These are phyloP conservation scores for Novumbra hubbsi DNA, from an alignment of 2,797 vertebrate species.

Conservation along the genomic window DNA sequence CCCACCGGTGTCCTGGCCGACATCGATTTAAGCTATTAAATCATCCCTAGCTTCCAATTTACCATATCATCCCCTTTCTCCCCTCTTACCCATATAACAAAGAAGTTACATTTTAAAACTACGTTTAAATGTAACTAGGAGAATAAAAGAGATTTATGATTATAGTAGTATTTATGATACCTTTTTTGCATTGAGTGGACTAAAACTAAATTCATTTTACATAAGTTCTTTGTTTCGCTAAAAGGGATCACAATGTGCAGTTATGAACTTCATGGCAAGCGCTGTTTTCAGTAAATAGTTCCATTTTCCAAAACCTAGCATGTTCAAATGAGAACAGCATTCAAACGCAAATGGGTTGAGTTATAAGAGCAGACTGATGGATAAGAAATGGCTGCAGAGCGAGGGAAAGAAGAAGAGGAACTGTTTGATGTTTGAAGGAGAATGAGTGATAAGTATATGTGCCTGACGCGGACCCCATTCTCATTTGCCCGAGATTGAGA, in stretches of 20 bases:
- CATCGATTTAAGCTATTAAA: too few species aligned
- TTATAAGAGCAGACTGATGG: background rate
- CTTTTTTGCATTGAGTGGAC: background rate
- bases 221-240: background rate
- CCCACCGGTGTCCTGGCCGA: too few species aligned
- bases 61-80: too few species aligned
- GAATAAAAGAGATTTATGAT: too few species aligned
- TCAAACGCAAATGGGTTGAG: too few species aligned
- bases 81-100: too few species aligned
- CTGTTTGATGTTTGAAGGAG: conserved; percentile 15
- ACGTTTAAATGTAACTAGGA: too few species aligned
- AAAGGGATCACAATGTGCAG: background rate
- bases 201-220: background rate
- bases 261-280: background rate
- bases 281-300: background rate
- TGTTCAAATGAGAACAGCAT: background rate
- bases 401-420: background rate
- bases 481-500: background rate
- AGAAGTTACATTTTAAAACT: too few species aligned
- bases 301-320: background rate
- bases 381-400: background rate
- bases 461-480: background rate
- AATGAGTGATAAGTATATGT: conserved; percentile 1
- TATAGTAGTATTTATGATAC: background rate
- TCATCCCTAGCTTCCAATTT: too few species aligned